Evolutionary conservation across 2,797 vertebrate genomes (phyloP), one percentile per base, ranked within the genome.

Genomic region (Cheirogaleus major): DNA sequence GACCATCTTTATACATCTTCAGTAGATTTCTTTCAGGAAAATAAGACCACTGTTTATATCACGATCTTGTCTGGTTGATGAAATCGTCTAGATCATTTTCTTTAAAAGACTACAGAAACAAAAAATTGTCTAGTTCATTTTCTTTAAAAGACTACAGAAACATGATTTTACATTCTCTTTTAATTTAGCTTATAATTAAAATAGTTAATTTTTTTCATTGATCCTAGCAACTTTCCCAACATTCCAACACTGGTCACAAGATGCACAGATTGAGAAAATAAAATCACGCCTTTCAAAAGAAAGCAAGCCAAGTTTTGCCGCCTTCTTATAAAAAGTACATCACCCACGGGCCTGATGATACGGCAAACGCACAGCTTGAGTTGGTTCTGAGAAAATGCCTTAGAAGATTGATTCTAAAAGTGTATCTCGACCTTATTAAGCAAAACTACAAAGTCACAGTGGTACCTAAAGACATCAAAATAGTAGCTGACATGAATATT

Each of bases 191-290:
- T 81, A 79, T 83, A 95, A 92, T 96, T 80, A 87, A 87, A 81
- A 69, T 43, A 55, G 27, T 63, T 80, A 52, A 65, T 69, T 61
- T 76, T 88, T 27, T 81, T 63, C 69, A 72, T 89, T 22, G 41
- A 89, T 95, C 27, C 67, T 78, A 90, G 63, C 52, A 89, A 35
- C 61, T 91, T 94, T 83, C 52, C 61, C 45, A 61, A 20, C 50
- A 52, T 82, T 69, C n/a, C 35, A 90, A 79, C 50, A 78, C 41
- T 81, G 50, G 18, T 96, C 92, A 95, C 59, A 84, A 90, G 80
- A 91, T 90, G 45, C 61, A 94, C 94, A 97, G 91, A 94, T 89
- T 97, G 91, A 92, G 50, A 95, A 97, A 94, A 95, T 63, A 97
- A 95, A 95, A 94, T 81, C 65, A 93, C 1, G 52, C 45, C 20